Percentiles rank a stretch among this genome's conserved stretches.
Evolutionary conservation across 2,888 invertebrate genomes (phyloP).

Genomic region (Agrenia bidenticulata): DNA sequence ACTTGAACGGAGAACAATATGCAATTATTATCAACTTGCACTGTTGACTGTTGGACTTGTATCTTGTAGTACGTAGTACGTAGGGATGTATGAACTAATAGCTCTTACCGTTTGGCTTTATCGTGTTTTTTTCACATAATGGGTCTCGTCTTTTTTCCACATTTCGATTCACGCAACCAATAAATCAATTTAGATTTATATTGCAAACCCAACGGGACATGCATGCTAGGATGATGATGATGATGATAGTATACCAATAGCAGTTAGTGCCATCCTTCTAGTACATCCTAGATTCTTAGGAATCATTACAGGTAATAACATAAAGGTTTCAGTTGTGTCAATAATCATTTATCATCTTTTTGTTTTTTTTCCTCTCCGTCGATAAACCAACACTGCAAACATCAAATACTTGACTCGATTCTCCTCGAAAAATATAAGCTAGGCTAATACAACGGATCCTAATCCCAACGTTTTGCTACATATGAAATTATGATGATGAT

Average conservation of each 20-base stretch:
- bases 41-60: too few species aligned
- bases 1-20: slow-evolving; percentile 15
- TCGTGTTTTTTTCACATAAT: background rate
- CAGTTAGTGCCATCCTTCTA: background rate
- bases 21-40: slow-evolving; percentile 16
- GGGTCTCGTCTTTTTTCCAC: too few species aligned
- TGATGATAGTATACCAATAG: background rate
- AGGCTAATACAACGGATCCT: too few species aligned
- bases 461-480: too few species aligned
- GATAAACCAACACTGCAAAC: too few species aligned
- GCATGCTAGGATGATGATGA: too few species aligned
- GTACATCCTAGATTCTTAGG: background rate
- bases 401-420: too few species aligned
- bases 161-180: slow-evolving; percentile 19
- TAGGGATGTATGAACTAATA: slow-evolving; percentile 1
- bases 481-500: too few species aligned
- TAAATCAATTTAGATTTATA: slow-evolving; percentile 19
- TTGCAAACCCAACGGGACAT: slow-evolving; percentile 6
- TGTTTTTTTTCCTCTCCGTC: too few species aligned
- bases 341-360: slow-evolving; percentile 15
- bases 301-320: background rate
- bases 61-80: too few species aligned
- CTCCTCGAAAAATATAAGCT: too few species aligned
- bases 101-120: slow-evolving; percentile 8
- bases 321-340: background rate